Base-by-base conservation (phyloP, 2,113 vertebrate species). In the Barnardius zonarius region DNA sequence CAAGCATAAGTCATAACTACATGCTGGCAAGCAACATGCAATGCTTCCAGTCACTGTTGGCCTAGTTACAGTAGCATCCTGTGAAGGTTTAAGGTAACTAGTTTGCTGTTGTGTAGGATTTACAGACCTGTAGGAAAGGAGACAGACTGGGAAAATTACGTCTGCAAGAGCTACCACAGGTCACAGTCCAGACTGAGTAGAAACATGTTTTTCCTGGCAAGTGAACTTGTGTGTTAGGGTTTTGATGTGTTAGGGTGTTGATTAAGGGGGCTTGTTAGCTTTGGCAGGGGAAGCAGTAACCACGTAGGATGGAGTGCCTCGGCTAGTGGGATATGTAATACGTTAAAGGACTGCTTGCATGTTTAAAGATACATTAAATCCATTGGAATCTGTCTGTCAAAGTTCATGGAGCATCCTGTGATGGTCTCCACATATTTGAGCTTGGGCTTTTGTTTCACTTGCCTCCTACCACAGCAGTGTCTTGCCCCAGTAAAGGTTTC, bases 381-480 rank as follows among this genome's bases (percentile, higher is more conserved):
- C 37, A 8, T 69, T 66, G 27, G 12, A 74, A 54, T 24, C 33
- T 37, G 23, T 55, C 66, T 54, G 23, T 39, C 27, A 73, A 48
- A 68, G 13, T 13, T 82, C 22, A 51, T 61, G 19, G 25, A 30
- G 5, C 20, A 63, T 79, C 20, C 24, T 22, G 25, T 64, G 28
- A 33, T 52, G 43, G 3, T 63, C 0, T 18, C 17, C 1, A 0
- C 5, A 4, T 63, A 14, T 25, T 11, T 55, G 35, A 75, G 30
- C 20, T 39, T 75, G 7, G 10, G 49, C 24, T 84, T 61, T 48
- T 59, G 10, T 59, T 64, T 19, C 3, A 2, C 27, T 63, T 70
- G 35, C 20, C 33, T 73, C 22, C 43, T 68, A 17, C 5, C 8
- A 83, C 41, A 78, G 16, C 27, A 66, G 23, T 37, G 41, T 39